phyloP scores from a whole-genome alignment of 2,888 invertebrate species.

The Hydraecia micacea region DNA sequence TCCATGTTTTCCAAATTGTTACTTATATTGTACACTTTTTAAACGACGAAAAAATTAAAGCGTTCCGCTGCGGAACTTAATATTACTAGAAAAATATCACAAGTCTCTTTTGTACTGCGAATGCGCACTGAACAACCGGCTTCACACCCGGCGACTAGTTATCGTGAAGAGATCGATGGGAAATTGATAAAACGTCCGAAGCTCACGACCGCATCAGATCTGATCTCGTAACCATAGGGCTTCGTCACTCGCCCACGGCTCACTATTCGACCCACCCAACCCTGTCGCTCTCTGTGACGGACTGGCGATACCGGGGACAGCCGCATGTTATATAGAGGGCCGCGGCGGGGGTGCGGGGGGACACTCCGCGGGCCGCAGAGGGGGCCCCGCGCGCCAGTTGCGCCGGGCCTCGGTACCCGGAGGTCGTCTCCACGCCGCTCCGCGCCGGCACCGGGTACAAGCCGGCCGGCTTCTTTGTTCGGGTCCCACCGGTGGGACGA shows the following conservation, averaged over 20 bases:
- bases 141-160: conserved; percentile 84
- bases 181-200: conserved; percentile 82
- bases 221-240: conserved; percentile 90
- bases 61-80: conserved; percentile 87
- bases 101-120: conserved; percentile 90
- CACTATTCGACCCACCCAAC: conserved; percentile 86
- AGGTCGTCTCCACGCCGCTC: conserved; percentile 77
- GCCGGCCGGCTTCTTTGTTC: conserved; percentile 90
- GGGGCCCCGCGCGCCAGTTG: conserved; percentile 87
- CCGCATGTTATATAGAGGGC: conserved; percentile 85
- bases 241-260: conserved; percentile 87
- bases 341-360: conserved; percentile 83
- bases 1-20: conserved; percentile 93
- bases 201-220: conserved; percentile 89
- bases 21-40: conserved; percentile 90
- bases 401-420: conserved; percentile 72
- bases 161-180: conserved; percentile 87
- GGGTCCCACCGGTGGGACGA: conserved; percentile 68
- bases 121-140: conserved; percentile 86
- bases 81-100: conserved; percentile 90
- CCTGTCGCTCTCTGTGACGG: conserved; percentile 88
- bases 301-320: conserved; percentile 85
- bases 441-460: conserved; percentile 71
- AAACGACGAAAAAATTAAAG: conserved; percentile 80
- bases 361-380: conserved; percentile 82